Percentiles rank a stretch among this genome's conserved stretches.
phyloP scores from a whole-genome alignment of 1,140 invertebrate genomes.

The Penaeus vannamei region DNA sequence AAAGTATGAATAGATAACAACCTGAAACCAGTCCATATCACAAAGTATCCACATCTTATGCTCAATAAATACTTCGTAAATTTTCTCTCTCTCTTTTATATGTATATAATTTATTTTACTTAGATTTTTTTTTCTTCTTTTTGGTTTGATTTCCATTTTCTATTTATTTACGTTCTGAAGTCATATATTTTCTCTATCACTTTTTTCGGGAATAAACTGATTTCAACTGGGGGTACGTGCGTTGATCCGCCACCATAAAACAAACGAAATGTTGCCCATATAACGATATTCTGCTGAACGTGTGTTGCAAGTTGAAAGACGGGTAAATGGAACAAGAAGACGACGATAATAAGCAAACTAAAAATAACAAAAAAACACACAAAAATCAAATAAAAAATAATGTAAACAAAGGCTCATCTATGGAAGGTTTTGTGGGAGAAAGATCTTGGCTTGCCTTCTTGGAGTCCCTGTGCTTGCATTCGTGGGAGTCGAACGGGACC shows the following conservation, averaged over 20 bases:
- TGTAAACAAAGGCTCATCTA: slow-evolving; percentile 50
- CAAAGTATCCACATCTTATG: slow-evolving; percentile 65
- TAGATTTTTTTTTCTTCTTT: too few relatives aligned
- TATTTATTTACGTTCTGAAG: too few relatives aligned
- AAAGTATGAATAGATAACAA: neutral
- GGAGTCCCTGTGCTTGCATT: too few relatives aligned
- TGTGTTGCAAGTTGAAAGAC: slow-evolving; percentile 60
- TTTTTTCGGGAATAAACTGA: too few relatives aligned
- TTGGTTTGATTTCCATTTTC: too few relatives aligned
- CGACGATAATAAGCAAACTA: too few relatives aligned
- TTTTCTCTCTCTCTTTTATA: slow-evolving; percentile 47
- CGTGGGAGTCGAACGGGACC: too few relatives aligned
- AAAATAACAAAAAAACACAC: too few relatives aligned
- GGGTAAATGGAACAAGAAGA: slow-evolving; percentile 34
- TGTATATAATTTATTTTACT: too few relatives aligned
- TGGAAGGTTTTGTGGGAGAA: slow-evolving; percentile 39
- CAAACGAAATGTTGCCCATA: slow-evolving; percentile 50
- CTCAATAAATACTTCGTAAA: slow-evolving; percentile 62
- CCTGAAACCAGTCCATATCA: slow-evolving; percentile 66
- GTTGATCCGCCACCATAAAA: slow-evolving; percentile 31
- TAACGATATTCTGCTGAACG: slow-evolving; percentile 62
- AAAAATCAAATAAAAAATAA: too few relatives aligned
- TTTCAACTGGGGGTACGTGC: slow-evolving; percentile 11
- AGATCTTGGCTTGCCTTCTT: neutral
- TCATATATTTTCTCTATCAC: too few relatives aligned